These are phyloP conservation scores for Apteryx mantelli DNA, from an alignment of 2,113 vertebrate species.

Conservation along the genomic window DNA sequence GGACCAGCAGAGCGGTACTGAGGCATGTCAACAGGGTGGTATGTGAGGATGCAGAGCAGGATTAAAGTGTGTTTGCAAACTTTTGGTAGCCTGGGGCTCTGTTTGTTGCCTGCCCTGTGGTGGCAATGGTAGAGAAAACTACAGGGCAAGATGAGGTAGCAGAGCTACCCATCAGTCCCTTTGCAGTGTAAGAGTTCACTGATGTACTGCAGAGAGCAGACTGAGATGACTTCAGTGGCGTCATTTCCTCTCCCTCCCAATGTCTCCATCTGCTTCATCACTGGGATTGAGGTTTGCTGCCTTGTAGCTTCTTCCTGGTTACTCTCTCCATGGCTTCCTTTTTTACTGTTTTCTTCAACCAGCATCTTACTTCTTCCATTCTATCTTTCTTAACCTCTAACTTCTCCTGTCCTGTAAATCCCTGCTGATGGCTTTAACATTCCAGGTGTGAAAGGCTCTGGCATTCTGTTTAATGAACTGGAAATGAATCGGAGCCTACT, in stretches of 20 bases:
- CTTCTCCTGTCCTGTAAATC: neutral
- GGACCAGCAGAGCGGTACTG: neutral
- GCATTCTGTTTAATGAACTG: neutral
- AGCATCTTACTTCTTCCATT: neutral
- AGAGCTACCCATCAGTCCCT: neutral
- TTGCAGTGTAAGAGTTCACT: neutral
- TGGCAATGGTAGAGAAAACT: neutral
- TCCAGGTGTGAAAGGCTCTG: constrained; percentile 30
- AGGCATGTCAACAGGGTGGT: neutral
- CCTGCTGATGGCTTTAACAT: neutral
- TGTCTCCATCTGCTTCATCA: neutral
- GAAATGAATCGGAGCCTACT: neutral
- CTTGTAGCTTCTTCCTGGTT: neutral
- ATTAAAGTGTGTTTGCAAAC: neutral
- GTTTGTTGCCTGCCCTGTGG: neutral
- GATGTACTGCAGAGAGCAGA: neutral
- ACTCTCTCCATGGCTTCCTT: neutral
- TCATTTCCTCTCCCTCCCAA: neutral
- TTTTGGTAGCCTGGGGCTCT: neutral
- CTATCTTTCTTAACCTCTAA: neutral
- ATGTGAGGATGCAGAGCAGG: neutral
- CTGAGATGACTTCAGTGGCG: neutral
- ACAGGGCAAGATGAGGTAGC: neutral
- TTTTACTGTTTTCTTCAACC: neutral
- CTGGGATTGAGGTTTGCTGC: neutral